Conservation (phyloP, 2,888 invertebrate species). For the Philhelius pedissequus region DNA sequence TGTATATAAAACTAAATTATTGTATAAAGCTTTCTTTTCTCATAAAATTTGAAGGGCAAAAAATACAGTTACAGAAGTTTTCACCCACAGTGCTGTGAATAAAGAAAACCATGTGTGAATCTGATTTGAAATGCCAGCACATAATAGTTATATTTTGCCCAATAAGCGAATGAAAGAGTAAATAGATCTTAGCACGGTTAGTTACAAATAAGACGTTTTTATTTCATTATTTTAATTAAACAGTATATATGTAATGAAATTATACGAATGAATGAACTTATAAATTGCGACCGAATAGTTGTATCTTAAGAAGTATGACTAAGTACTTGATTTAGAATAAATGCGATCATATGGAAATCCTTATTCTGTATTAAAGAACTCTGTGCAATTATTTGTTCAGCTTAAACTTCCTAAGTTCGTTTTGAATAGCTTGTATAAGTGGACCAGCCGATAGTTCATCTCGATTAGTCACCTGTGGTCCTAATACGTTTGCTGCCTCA, state of each 20-base stretch:
- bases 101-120: too few species aligned
- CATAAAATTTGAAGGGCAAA: too few species aligned
- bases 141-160: too few species aligned
- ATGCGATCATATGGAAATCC: background rate
- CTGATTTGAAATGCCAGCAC: too few species aligned
- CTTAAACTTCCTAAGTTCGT: conserved; percentile 81
- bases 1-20: too few species aligned
- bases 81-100: too few species aligned
- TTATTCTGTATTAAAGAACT: background rate
- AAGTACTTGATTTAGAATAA: background rate
- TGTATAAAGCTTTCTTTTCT: too few species aligned
- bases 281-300: background rate
- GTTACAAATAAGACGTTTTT: background rate
- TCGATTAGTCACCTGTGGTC: conserved; percentile 71
- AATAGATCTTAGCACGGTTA: too few species aligned
- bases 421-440: conserved; percentile 90
- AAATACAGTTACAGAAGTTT: too few species aligned
- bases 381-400: conserved; percentile 67
- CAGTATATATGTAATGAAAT: background rate
- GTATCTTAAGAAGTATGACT: conserved; percentile 23
- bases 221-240: background rate
- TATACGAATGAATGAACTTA: background rate
- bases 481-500: conserved; percentile 62
- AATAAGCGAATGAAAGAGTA: too few species aligned
- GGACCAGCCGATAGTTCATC: conserved; percentile 88